A percentile compares a stretch with the other conserved stretches of the same genome.
phyloP scores from a whole-genome alignment of 2,797 vertebrate species.

The Zalophus californianus region DNA sequence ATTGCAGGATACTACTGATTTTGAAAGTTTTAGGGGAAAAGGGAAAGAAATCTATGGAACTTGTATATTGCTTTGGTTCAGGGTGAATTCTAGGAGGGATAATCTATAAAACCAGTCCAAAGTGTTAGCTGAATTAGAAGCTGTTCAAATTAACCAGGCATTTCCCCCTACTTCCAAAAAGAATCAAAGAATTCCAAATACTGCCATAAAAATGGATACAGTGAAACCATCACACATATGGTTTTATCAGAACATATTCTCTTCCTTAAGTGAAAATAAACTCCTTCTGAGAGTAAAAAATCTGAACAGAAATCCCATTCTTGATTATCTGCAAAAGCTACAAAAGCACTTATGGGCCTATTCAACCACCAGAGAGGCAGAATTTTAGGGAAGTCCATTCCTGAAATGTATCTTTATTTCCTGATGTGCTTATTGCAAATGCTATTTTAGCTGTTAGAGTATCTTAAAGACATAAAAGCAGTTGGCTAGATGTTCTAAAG shows the following conservation, averaged over 20 bases:
- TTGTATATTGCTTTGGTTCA: not conserved
- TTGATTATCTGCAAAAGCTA: slow-evolving; percentile 67
- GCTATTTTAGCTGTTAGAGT: slow-evolving; percentile 76
- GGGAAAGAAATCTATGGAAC: not conserved
- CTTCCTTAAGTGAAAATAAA: slow-evolving; percentile 71
- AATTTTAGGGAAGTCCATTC: slow-evolving; percentile 75
- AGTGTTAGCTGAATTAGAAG: not conserved
- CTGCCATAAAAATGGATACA: not conserved
- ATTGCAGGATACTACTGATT: not conserved
- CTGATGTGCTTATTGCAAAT: slow-evolving; percentile 72
- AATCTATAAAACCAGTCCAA: not conserved
- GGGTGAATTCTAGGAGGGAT: not conserved
- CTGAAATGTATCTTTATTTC: slow-evolving; percentile 76
- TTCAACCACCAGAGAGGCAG: slow-evolving; percentile 63
- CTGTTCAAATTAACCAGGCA: not conserved
- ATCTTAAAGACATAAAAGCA: slow-evolving; percentile 80
- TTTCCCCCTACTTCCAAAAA: not conserved
- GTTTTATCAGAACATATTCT: slow-evolving; percentile 67
- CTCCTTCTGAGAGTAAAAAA: slow-evolving; percentile 60
- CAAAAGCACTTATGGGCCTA: slow-evolving; percentile 68
- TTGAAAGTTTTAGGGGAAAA: not conserved
- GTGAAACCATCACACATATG: slow-evolving; percentile 42
- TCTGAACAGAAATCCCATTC: slow-evolving; percentile 51
- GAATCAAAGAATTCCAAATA: slow-evolving; percentile 11
- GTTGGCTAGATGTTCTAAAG: slow-evolving; percentile 76